Base-by-base conservation (phyloP, 1,140 invertebrate genomes). In the Thereuonema tuberculata region DNA sequence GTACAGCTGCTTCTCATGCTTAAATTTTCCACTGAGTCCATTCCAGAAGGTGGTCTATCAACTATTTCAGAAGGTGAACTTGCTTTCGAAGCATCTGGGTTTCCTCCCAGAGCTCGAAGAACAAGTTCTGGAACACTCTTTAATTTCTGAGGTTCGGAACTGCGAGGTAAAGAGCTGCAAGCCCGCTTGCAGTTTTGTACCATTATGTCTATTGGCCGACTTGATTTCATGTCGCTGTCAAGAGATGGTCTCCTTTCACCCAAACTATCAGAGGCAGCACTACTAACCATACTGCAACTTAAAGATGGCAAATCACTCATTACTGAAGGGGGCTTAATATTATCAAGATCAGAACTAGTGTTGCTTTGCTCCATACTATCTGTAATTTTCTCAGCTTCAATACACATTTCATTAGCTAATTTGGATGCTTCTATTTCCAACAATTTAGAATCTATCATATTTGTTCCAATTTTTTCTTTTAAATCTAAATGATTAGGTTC, bases 241-340 rank as follows among this genome's bases (percentile, higher is more conserved):
- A 24, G 5, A 9, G n/a, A n/a, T 5, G 5, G 21, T 21, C 9
- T 21, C 14, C 70, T 70, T 66, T 74, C 75, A 54, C 70, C 75
- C 2, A 72, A 67, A 1, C 65, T 65, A 60, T 73, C 66, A n/a
- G 66, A 67, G 12, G 66, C 47, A 66, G 28, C 65, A 63, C 56
- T 73, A 64, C 66, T 71, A 31, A 66, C 70, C 63, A 66, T 67
- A 52, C 66, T 68, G 55, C 63, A 59, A 25, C 61, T 67, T 59
- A 69, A 48, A 20, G 27, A 72, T 59, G 21, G 74, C 69, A 78
- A 17, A 75, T 77, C 62, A 21, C 67, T 70, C 70, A 75, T 74
- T 47, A 83, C 80, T 1, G 87, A 89, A 0, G 87, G 87, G 0
- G 87, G 87, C 64, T 83, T 82, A 1, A 88, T 79, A 52, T 82